Evolutionary conservation across 2,888 invertebrate genomes (phyloP), one percentile per base, ranked within the genome.

Genomic region (Rosalia funebris): DNA sequence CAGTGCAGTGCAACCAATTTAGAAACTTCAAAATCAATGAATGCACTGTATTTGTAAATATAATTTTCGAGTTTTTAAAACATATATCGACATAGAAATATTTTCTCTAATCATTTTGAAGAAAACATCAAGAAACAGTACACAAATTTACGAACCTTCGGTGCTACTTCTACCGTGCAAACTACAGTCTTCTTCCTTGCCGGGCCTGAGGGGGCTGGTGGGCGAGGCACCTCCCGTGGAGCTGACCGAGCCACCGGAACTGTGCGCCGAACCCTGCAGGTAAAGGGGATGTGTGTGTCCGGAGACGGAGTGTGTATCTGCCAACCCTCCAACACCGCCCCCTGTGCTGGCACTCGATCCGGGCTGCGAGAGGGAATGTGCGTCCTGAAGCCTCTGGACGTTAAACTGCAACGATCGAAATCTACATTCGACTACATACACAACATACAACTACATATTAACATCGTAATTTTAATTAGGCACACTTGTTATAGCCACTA

Each of bases 161-260:
- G 86, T 85, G 77, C 86, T 87, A 78, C 86, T 84, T 69, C 87
- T 83, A 32, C 86, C 86, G 75, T 86, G 87, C 71, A 86, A 81
- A 64, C 86, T 85, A 66, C 86, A 84, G 70, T 87, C 87, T 77
- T 88, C 88, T 80, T 88, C 88, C 79, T 88, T 88, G 76, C 87
- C 83, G 61, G 86, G 84, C 65, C 82, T 71, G 34, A 81, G 76
- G n/a, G 82, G 82, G 68, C 82, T 82, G 32, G 78, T 78, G 1
- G 82, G 82, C 2, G 81, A 81, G 17, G 79, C 80, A 34, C 81
- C 82, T 5, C 82, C 81, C 25, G 82, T 81, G 11, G 82, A 82
- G 64, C 82, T 82, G 65, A 82, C 82, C 16, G 82, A 82, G 11
- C 82, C 82, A 10, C 81, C 81, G 42, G 79, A 78, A 70, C 81